A percentile compares a stretch with the other conserved stretches of the same genome.
These are phyloP conservation scores for Echeneis naucrates DNA, from an alignment of 2,797 vertebrate genomes.

Conservation along the genomic window DNA sequence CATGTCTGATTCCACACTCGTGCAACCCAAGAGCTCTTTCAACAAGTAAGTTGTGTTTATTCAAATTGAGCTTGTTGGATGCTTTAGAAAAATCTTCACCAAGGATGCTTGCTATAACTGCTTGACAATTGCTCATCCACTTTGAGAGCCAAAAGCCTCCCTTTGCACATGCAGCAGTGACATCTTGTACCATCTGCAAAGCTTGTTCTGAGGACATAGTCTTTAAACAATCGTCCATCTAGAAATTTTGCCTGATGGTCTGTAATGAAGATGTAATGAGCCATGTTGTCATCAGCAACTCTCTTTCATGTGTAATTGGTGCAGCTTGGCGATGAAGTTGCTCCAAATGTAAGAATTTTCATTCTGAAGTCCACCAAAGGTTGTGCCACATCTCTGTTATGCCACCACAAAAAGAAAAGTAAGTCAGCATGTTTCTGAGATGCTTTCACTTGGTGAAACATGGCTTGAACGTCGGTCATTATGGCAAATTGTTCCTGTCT, in stretches of 20 bases:
- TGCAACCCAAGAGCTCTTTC: too few species aligned
- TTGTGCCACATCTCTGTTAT: too few species aligned
- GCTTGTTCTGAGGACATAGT: neutral
- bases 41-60: neutral
- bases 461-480: too few species aligned
- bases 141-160: neutral
- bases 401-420: too few species aligned
- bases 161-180: conserved; percentile 3
- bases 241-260: conserved; percentile 1
- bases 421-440: too few species aligned
- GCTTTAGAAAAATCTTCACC: neutral
- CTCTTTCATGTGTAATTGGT: too few species aligned
- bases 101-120: conserved; percentile 1
- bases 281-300: neutral
- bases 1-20: neutral
- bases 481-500: too few species aligned
- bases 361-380: too few species aligned
- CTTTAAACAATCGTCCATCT: neutral
- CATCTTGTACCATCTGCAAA: neutral
- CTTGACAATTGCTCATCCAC: neutral
- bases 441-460: too few species aligned
- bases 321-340: too few species aligned
- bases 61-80: conserved; percentile 2
- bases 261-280: neutral
- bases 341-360: too few species aligned